phyloP scores from a whole-genome alignment of 2,113 vertebrate genomes.

The Seriola aureovittata region DNA sequence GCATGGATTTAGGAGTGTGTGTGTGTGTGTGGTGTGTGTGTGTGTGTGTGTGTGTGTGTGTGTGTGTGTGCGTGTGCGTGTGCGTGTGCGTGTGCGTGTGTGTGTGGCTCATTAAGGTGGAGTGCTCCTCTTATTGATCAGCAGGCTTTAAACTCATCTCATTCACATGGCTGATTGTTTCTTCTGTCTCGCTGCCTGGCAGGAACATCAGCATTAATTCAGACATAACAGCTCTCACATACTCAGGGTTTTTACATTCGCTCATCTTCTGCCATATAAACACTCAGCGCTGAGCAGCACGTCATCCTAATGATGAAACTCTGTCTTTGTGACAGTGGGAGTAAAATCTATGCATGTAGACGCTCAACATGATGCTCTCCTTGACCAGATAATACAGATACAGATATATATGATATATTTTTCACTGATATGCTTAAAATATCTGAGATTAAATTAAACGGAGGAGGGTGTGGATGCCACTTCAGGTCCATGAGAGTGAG shows the following conservation, averaged over 20 bases:
- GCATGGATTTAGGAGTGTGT: conserved; percentile 13
- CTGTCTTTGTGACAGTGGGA: no score
- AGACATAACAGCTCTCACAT: conserved; percentile 20
- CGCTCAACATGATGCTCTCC: no score
- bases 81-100: conserved; percentile 40
- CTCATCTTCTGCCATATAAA: accelerated
- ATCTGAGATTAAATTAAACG: no score
- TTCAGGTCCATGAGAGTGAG: no score
- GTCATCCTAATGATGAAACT: no score
- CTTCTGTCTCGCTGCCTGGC: conserved; percentile 5
- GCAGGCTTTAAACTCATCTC: conserved; percentile 51
- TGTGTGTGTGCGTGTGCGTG: conserved; percentile 16
- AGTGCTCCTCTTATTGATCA: conserved; percentile 71
- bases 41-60: conserved; percentile 24
- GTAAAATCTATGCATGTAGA: no score
- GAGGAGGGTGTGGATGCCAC: no score
- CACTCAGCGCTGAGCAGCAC: not conserved
- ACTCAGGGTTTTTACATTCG: accelerated
- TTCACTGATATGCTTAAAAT: no score
- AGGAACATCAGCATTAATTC: conserved; percentile 35
- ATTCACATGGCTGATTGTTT: conserved; percentile 45
- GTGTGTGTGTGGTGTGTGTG: conserved; percentile 9
- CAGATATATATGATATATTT: no score
- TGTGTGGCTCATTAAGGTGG: conserved; percentile 52
- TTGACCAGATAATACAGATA: no score